A percentile compares a stretch with the other conserved stretches of the same genome.
These are phyloP conservation scores for Lamellibrachia luymesi DNA, from an alignment of 1,140 invertebrate genomes.

Conservation along the genomic window DNA sequence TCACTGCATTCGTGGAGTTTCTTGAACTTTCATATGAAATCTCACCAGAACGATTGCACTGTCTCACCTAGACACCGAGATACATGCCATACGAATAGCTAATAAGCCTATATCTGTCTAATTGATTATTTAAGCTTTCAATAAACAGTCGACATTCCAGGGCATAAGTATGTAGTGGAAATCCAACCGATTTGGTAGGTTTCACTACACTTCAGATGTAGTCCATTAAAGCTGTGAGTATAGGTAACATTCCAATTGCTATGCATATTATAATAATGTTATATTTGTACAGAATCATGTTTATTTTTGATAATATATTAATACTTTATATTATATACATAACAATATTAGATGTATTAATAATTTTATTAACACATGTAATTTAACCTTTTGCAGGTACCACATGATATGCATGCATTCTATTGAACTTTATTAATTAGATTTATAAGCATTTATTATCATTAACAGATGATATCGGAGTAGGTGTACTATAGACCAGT, in stretches of 20 bases:
- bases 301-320: background rate
- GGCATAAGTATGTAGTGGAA: too few relatives aligned
- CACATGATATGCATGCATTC: too few relatives aligned
- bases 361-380: background rate
- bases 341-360: background rate
- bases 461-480: too few relatives aligned
- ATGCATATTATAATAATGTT: background rate
- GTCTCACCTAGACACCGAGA: background rate
- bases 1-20: background rate
- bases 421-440: too few relatives aligned
- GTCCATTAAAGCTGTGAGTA: background rate
- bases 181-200: too few relatives aligned
- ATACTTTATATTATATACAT: background rate
- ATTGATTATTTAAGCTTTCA: too few relatives aligned
- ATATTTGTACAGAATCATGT: background rate
- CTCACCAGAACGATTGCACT: background rate
- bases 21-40: background rate
- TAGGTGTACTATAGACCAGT: background rate
- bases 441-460: too few relatives aligned
- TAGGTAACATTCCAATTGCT: background rate
- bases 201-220: too few relatives aligned
- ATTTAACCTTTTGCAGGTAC: background rate
- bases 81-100: background rate
- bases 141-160: too few relatives aligned
- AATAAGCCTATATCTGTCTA: too few relatives aligned